Evolutionary conservation across 1,140 invertebrate genomes (phyloP), one percentile per base, ranked within the genome.

Genomic region (Polypedilum vanderplanki): DNA sequence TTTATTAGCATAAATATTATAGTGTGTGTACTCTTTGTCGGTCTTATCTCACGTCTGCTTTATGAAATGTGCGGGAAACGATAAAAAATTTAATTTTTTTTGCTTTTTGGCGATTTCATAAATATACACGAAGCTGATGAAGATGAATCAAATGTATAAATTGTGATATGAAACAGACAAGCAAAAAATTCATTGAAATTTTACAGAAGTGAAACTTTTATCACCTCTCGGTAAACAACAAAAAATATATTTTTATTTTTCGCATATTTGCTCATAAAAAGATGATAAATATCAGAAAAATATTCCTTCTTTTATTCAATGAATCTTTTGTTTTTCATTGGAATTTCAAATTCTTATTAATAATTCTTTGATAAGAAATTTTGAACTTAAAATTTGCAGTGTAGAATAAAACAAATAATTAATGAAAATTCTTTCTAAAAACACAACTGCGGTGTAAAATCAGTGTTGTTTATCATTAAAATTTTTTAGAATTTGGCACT

Each of bases 161-260:
- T 57, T n/a, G 46, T n/a, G 46, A 57, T 57, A 57, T 57, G 46
- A 57, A n/a, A 57, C 12, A 57, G 46, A 57, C 9, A 57, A 33
- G 15, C 8, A 57, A 57, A 4, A 57, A 4, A 57, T n/a, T 57
- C 46, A 57, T 57, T 57, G 46, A 57, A 57, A 57, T 57, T 57
- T 57, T 57, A 57, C 12, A 4, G 46, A 57, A 57, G 46, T 57
- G 46, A 57, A 57, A 57, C 46, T 57, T 57, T 57, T 57, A 57
- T 57, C 46, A 57, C 46, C 46, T 57, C 46, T 57, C 46, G 46
- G 46, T n/a, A 57, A 57, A 57, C 46, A 57, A 57, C 46, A 57
- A 57, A 57, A 57, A 57, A 57, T n/a, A 46, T 3, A 46, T 46
- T 10, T 10, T 57, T n/a, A 57, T n/a, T 57, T 57, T n/a, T 57